Evolutionary conservation across 2,113 vertebrate genomes (phyloP).

Genomic region (Drymodes brunneopygia): DNA sequence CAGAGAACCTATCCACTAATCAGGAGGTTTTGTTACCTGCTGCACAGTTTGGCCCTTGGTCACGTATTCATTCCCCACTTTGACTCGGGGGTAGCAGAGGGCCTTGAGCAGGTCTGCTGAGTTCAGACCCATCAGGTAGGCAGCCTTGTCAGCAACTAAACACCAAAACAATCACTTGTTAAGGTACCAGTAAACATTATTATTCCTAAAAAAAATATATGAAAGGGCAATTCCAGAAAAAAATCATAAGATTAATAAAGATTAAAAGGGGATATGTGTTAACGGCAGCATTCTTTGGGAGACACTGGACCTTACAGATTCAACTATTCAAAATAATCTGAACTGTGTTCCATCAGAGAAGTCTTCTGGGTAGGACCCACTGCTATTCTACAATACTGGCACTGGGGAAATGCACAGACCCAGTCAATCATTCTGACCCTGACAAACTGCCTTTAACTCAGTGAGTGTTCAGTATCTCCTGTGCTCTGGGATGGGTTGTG

Average conservation of each 20-base stretch:
- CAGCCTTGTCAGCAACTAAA: conserved; percentile 41
- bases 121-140: conserved; percentile 16
- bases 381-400: background rate
- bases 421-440: background rate
- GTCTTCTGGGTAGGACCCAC: background rate
- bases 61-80: background rate
- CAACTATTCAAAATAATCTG: background rate
- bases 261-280: background rate
- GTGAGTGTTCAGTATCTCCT: background rate
- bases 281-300: fast-evolving
- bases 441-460: background rate
- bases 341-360: background rate
- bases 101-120: background rate
- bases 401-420: background rate
- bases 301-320: background rate
- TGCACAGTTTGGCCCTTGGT: conserved; percentile 12
- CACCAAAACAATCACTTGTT: background rate
- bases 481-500: background rate
- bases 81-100: background rate
- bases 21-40: background rate
- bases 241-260: fast-evolving
- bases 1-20: background rate
- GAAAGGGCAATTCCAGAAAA: background rate
- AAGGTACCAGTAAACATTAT: background rate
- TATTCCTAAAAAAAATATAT: background rate